Evolutionary conservation across 2,888 invertebrate species (phyloP).

Genomic region (Xestobium rufovillosum): DNA sequence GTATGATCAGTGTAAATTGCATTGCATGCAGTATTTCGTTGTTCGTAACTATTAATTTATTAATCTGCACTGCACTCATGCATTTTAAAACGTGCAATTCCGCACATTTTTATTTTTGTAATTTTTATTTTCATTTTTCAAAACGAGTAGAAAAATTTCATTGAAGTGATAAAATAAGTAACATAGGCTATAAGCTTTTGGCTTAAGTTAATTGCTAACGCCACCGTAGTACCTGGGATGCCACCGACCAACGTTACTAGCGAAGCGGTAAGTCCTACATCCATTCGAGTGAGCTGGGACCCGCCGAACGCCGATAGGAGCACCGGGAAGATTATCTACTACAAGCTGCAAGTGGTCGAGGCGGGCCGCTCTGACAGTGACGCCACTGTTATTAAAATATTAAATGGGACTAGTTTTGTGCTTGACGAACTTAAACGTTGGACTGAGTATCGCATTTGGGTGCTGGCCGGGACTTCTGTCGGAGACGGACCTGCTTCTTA

Average conservation of each 20-base stretch:
- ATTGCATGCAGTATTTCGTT: conserved; percentile 42
- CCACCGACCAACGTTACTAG: conserved; percentile 93
- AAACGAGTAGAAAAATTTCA: conserved; percentile 45
- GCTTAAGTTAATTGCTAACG: conserved; percentile 31
- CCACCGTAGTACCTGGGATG: conserved; percentile 82
- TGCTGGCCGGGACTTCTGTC: conserved; percentile 90
- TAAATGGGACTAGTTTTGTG: conserved; percentile 71
- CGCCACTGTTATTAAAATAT: conserved; percentile 69
- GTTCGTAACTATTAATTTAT: conserved; percentile 44
- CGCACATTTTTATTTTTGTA: conserved; percentile 33
- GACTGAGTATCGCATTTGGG: conserved; percentile 96
- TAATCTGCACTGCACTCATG: conserved; percentile 42
- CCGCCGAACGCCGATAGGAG: conserved; percentile 86
- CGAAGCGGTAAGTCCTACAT: conserved; percentile 79
- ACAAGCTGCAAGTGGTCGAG: conserved; percentile 87
- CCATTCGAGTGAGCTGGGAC: conserved; percentile 85
- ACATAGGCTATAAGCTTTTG: conserved; percentile 34
- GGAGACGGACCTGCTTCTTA: conserved; percentile 93
- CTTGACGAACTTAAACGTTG: conserved; percentile 88
- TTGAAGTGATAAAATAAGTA: conserved; percentile 14
- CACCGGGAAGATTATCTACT: conserved; percentile 90
- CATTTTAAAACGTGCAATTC: conserved; percentile 36
- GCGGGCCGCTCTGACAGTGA: conserved; percentile 78
- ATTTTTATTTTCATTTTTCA: conserved; percentile 40
- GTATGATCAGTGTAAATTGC: conserved; percentile 37